A percentile compares a stretch with the other conserved stretches of the same genome.
phyloP scores from a whole-genome alignment of 2,113 vertebrate species.

The Nanorana parkeri region DNA sequence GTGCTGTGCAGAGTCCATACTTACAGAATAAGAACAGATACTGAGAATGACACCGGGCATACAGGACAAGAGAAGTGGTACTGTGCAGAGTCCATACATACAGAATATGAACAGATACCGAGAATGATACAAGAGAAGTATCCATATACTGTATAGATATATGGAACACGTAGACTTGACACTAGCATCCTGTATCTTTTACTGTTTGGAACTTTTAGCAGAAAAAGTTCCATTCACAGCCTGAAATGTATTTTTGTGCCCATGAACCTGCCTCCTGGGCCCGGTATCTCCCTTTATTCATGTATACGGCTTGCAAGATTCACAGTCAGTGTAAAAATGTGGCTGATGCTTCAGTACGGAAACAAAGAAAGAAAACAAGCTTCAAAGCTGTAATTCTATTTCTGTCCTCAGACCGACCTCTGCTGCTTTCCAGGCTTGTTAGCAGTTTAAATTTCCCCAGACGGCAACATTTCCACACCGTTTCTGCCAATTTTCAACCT shows the following conservation, averaged over 20 bases:
- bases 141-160: no score
- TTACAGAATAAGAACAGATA: no score
- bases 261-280: background rate
- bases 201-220: no score
- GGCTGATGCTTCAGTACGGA: conserved; percentile 1
- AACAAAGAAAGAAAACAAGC: background rate
- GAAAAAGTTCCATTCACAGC: no score
- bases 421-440: conserved; percentile 24
- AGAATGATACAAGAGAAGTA: no score
- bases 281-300: background rate
- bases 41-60: no score
- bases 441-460: conserved; percentile 46
- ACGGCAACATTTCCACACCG: conserved; percentile 12
- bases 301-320: background rate
- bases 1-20: no score
- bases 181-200: no score
- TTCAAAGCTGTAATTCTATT: background rate
- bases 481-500: conserved; percentile 32
- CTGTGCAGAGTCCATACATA: no score
- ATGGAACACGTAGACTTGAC: no score
- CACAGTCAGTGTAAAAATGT: background rate
- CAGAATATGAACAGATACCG: no score
- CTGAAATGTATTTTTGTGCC: background rate
- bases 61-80: no score
- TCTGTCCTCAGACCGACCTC: conserved; percentile 46